phyloP scores from a whole-genome alignment of 2,888 invertebrate species.

The Ochlodes sylvanus region DNA sequence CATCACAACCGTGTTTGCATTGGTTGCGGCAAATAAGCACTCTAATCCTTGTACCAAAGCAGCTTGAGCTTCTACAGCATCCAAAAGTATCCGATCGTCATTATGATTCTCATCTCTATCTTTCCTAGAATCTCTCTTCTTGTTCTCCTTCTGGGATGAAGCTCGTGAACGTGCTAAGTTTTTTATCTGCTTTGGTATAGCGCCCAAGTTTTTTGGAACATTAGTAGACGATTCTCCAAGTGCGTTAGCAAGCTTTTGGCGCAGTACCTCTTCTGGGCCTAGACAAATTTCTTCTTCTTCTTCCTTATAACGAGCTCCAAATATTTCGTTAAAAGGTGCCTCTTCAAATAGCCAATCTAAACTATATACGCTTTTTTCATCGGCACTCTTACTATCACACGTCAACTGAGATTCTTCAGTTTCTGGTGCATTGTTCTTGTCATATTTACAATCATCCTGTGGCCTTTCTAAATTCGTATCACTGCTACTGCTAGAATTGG shows the following conservation, averaged over 20 bases:
- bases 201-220: constrained; percentile 87
- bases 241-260: constrained; percentile 67
- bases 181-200: constrained; percentile 88
- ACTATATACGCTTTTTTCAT: constrained; percentile 77
- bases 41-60: constrained; percentile 84
- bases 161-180: constrained; percentile 82
- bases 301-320: constrained; percentile 54
- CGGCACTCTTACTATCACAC: constrained; percentile 72
- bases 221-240: constrained; percentile 77
- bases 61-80: constrained; percentile 83
- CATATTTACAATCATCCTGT: constrained; percentile 54
- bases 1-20: constrained; percentile 80
- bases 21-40: constrained; percentile 79
- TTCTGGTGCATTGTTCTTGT: constrained; percentile 58
- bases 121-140: constrained; percentile 77
- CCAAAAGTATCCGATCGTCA: constrained; percentile 73
- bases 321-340: constrained; percentile 51
- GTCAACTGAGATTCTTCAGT: constrained; percentile 69
- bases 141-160: constrained; percentile 85
- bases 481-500: constrained; percentile 86
- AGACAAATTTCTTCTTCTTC: constrained; percentile 49
- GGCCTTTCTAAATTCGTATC: constrained; percentile 77
- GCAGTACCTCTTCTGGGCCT: constrained; percentile 59
- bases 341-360: constrained; percentile 81
- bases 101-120: constrained; percentile 76